Evolutionary conservation across 2,888 invertebrate genomes (phyloP), one percentile per base, ranked within the genome.

Genomic region (Philaethria dido): DNA sequence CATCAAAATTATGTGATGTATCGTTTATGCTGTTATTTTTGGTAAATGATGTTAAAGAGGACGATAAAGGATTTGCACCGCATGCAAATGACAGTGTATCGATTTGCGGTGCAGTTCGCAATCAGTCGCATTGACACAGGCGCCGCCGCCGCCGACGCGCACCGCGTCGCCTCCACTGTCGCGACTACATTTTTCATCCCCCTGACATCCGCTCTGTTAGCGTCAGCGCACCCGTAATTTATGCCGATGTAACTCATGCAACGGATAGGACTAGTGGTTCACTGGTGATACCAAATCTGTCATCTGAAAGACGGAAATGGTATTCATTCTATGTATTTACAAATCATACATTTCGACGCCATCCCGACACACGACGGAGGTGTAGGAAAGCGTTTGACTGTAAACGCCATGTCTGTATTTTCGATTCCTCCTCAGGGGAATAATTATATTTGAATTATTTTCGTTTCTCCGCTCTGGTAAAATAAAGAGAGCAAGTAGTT

Each of bases 151-250:
- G 66, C 63, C 55, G 75, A 72, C 75, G 66, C 64, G 62, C 64
- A n/a, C 66, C 64, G 66, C 70, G 55, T 60, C 70, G 70, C 70
- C 71, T 69, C 67, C 72, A 68, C 71, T 69, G 75, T 74, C 76
- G 75, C 75, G 75, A 75, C 76, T 75, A 73, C 74, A 77, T 78
- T 77, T 78, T 77, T 78, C 78, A 78, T 77, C 76, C 75, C 75
- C 74, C 74, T 72, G 76, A 77, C 77, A 75, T 75, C 75, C 75
- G 76, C 72, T 75, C 74, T 69, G 77, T 75, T 76, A 77, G 75
- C 76, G 76, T 75, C 76, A 75, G 75, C 70, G 75, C 71, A 73
- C 72, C 72, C 73, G 76, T 75, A 76, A 77, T 78, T 77, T 76
- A 78, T 77, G 74, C 72, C 68, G 67, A 70, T 69, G 73, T 64